Base-by-base conservation (phyloP, 30 jellyfish, hydroid and myxozoan genomes). In the Sanderia malayensis region DNA sequence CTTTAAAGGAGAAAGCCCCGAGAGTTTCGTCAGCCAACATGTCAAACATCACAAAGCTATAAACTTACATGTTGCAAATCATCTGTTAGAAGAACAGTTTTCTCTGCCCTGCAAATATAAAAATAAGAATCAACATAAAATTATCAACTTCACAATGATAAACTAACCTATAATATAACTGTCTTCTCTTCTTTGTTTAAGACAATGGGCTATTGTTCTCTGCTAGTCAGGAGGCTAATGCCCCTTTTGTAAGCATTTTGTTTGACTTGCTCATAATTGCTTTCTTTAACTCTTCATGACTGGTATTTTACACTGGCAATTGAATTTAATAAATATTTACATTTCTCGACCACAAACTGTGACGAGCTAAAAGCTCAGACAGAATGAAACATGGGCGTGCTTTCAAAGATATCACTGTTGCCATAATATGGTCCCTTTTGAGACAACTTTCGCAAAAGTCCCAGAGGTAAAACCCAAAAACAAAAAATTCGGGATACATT, bases 31-130 rank as follows among this genome's bases (percentile, higher is more conserved):
- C 8, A 6, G 11, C 8, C 55, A 41, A 15, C 15, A 6, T 6
- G 8, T 6, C 15, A 41, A 41, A 15, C 55, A 41, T 6, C 15
- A 41, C 15, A 15, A 41, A 15, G 15, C 15, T 41, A 6, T 4
- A 57, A 57, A 68, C 89, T 74, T 70, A 85, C 95, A 76, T 85
- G 91, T 33, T 85, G 95, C 70, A 85, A 49, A 46, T 85, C 95
- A 23, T 76, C 91, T 3, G 95, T 61, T 18, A 85, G 81, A 10
- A 85, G 78, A 21, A 73, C 95, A 11, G 95, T 85, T 46, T 85
- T 85, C 79, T 85, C 95, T 9, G 95, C 95, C 31, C 95, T 85
- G 66, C n/a, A n/a, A n/a, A n/a, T n/a, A n/a, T n/a, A 13, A 32
- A 30, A 25, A 45, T 33, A 61, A 28, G 46, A 33, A 68, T 31